A percentile compares a stretch with the other conserved stretches of the same genome.
Conservation (phyloP, 1,140 invertebrate species). For the Ephestia elutella region DNA sequence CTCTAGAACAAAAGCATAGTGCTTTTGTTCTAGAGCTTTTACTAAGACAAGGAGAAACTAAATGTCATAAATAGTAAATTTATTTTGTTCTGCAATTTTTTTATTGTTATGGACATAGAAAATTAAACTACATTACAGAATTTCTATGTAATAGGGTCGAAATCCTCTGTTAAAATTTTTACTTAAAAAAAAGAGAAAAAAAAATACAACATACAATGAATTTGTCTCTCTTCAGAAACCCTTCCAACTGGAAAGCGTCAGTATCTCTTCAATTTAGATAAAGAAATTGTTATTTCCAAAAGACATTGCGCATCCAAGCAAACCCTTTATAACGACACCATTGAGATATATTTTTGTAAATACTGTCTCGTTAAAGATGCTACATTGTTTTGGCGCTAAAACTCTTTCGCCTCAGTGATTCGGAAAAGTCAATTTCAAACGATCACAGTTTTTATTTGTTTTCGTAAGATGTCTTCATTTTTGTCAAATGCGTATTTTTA, state of each 20-base stretch:
- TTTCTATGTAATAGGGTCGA: too few relatives aligned
- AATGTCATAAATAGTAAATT: too few relatives aligned
- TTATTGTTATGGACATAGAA: too few relatives aligned
- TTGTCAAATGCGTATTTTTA: constrained; percentile 11
- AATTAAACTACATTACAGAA: too few relatives aligned
- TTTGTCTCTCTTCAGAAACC: not conserved
- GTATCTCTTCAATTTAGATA: not conserved
- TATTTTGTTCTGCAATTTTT: too few relatives aligned
- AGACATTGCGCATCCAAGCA: constrained; percentile 18
- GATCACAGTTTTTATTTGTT: not conserved
- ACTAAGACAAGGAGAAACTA: too few relatives aligned
- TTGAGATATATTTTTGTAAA: constrained; percentile 26
- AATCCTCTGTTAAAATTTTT: too few relatives aligned
- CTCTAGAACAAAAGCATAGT: too few relatives aligned
- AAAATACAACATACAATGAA: not conserved
- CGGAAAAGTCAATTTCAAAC: constrained; percentile 24
- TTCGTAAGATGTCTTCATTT: not conserved
- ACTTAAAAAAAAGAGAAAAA: too few relatives aligned
- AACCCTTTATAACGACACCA: constrained; percentile 32
- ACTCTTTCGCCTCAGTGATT: constrained; percentile 23
- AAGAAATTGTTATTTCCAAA: constrained; percentile 15
- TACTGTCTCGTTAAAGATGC: constrained; percentile 22
- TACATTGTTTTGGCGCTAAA: constrained; percentile 29
- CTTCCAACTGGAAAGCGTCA: not conserved
- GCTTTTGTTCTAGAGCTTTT: too few relatives aligned